A percentile compares a stretch with the other conserved stretches of the same genome.
Evolutionary conservation across 2,113 vertebrate genomes (phyloP).

Genomic region (Eurypyga helias): DNA sequence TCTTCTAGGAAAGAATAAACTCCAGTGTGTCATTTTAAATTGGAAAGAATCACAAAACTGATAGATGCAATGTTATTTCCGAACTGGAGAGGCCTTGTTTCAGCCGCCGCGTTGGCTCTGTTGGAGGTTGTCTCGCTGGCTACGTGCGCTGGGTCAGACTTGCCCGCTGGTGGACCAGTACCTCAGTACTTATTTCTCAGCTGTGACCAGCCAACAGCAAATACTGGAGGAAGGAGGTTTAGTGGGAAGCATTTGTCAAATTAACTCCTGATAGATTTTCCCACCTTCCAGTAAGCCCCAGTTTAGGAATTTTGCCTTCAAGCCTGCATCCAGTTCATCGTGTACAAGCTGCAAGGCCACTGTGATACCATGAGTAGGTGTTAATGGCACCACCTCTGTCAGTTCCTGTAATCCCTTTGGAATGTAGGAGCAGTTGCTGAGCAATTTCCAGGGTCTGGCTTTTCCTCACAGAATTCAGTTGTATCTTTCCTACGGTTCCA

Average conservation of each 20-base stretch:
- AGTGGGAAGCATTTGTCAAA: neutral
- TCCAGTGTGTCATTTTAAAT: neutral
- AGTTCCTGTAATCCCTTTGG: neutral
- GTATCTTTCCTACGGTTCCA: neutral
- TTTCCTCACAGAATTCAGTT: neutral
- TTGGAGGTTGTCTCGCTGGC: neutral
- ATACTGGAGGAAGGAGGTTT: neutral
- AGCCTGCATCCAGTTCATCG: neutral
- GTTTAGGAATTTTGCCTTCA: neutral
- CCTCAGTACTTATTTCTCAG: neutral
- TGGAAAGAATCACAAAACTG: neutral
- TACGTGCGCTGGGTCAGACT: neutral
- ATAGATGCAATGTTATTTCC: neutral
- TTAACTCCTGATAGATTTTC: neutral
- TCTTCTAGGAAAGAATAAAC: neutral
- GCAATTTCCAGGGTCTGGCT: neutral
- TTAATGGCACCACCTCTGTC: neutral
- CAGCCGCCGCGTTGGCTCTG: neutral
- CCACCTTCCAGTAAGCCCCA: neutral
- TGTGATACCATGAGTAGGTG: neutral
- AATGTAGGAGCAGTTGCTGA: neutral
- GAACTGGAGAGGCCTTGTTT: neutral
- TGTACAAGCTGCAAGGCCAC: neutral
- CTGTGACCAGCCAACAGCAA: neutral
- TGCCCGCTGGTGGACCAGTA: fast-evolving